Evolutionary conservation across 2,797 vertebrate species (phyloP).

Genomic region (Chloroceryle amazona): DNA sequence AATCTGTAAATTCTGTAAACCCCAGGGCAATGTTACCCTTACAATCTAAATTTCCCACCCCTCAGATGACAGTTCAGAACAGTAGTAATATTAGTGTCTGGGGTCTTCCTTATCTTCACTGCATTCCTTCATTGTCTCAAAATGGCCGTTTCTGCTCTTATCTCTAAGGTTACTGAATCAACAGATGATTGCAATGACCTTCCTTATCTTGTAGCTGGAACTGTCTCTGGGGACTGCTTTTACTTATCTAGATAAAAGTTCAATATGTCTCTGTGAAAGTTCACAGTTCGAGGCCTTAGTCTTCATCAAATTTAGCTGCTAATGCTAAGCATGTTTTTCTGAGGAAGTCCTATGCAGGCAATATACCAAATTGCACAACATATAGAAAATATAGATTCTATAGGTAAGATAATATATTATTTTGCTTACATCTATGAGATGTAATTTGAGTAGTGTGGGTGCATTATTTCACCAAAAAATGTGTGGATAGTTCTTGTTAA

Average conservation of each 20-base stretch:
- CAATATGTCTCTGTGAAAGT: background rate
- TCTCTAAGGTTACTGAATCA: background rate
- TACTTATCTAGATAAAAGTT: background rate
- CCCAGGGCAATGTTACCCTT: too few species aligned
- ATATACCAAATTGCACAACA: background rate
- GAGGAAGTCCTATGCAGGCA: background rate
- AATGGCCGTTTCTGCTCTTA: rapidly evolving
- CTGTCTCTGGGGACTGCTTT: background rate
- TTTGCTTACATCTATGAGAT: background rate
- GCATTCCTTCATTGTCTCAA: background rate
- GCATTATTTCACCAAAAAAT: background rate
- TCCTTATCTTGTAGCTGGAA: background rate
- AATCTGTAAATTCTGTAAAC: too few species aligned
- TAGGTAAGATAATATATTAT: background rate
- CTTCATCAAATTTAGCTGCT: background rate
- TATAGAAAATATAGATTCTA: background rate
- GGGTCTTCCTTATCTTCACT: background rate
- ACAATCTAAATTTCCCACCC: too few species aligned
- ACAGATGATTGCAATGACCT: rapidly evolving
- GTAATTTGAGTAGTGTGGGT: too few species aligned
- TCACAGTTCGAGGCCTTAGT: too few species aligned
- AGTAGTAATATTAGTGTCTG: background rate
- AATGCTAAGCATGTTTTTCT: too few species aligned
- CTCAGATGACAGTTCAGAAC: background rate
- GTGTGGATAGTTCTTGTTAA: background rate